Evolutionary conservation across 2,797 vertebrate species (phyloP).

Genomic region (Sparus aurata): DNA sequence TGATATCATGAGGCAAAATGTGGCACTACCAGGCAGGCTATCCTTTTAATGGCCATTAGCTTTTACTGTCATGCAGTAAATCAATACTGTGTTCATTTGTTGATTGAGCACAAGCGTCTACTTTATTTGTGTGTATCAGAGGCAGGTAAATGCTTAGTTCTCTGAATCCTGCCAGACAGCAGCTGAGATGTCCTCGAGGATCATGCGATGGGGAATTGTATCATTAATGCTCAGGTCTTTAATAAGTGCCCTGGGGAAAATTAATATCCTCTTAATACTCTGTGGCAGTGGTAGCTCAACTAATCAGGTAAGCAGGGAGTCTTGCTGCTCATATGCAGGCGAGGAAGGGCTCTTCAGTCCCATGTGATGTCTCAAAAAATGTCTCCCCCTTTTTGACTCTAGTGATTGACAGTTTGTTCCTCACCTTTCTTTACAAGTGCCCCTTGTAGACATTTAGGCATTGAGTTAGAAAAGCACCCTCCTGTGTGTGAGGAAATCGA

Average conservation of each 20-base stretch:
- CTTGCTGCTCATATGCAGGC: constrained; percentile 37
- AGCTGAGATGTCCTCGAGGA: constrained; percentile 75
- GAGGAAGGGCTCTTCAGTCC: constrained; percentile 9
- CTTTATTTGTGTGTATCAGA: neutral
- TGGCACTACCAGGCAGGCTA: neutral
- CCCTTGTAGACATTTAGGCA: constrained; percentile 12
- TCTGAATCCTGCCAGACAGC: constrained; percentile 48
- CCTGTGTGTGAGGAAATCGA: constrained; percentile 67
- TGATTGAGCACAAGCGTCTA: neutral
- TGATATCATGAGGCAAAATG: neutral
- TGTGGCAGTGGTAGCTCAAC: constrained; percentile 73
- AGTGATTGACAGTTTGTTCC: constrained; percentile 48
- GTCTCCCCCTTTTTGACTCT: constrained; percentile 38
- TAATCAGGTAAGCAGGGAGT: constrained; percentile 54
- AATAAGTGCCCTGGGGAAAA: constrained; percentile 83
- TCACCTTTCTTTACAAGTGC: constrained; percentile 30
- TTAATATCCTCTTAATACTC: constrained; percentile 84
- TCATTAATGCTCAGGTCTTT: constrained; percentile 81
- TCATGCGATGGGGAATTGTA: constrained; percentile 76
- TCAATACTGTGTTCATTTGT: constrained; percentile 2
- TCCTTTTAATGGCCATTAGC: constrained; percentile 11
- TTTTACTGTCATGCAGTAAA: constrained; percentile 12
- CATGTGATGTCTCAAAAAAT: constrained; percentile 35
- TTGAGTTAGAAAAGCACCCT: constrained; percentile 51
- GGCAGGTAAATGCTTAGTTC: constrained; percentile 13